Base-by-base conservation (phyloP, 2,888 invertebrate species). In the Lasioglossum figueresi region DNA sequence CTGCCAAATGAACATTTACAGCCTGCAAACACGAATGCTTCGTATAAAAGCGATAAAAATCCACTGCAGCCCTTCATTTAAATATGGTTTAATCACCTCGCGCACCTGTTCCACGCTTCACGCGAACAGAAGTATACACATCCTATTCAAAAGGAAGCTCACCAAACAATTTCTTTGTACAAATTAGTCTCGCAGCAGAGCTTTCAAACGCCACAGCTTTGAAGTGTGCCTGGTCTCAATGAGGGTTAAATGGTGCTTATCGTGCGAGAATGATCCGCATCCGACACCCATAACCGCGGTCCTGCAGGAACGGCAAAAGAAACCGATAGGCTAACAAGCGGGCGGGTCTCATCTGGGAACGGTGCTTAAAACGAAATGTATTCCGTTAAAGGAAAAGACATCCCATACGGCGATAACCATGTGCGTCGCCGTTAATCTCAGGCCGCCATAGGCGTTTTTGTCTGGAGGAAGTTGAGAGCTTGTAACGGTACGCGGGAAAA, bases 341-440 rank as follows among this genome's bases (percentile, higher is more conserved):
- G 37, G 12, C 4, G 66, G 4, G 56, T 1, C 56, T 56, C 56
- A 4, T 4, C n/a, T n/a, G 56, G n/a, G 3, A n/a, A 12, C 56
- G 12, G n/a, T 4, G 23, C 23, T 4, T 10, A 10, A 37, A 34
- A 23, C 23, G 37, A 19, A 37, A 37, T 10, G 0, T 68, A 34
- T 34, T 56, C 56, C 37, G 37, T 68, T 66, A 34, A 37, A 68
- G 19, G 63, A 19, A 63, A 68, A 37, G 23, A 37, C 34, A 23
- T 37, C 68, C 8, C 68, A 23, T 68, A 37, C 66, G 66, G 19
- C 31, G 63, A 68, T 68, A 68, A 68, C 34, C 68, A 37, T 37
- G 34, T 10, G 3, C 34, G 37, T 34, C 23, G 68, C 37, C 68
- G 68, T 83, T 83, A 76, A 83, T 83, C 72, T 56, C 45, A 12